These are phyloP conservation scores for Scaptomyza flava DNA, from an alignment of 2,888 invertebrate genomes.

Conservation along the genomic window DNA sequence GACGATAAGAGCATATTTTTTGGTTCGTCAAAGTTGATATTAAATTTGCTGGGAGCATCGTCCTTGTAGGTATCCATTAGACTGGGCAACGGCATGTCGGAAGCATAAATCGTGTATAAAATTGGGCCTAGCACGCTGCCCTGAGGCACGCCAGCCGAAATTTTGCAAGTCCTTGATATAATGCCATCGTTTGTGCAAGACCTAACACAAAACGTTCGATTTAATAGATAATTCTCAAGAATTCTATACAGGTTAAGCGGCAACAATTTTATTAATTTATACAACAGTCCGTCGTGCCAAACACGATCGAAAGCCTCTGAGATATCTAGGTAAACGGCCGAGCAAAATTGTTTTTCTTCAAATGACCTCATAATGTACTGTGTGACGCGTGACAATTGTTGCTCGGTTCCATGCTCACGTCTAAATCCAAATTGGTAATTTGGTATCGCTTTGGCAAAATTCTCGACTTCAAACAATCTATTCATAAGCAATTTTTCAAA, in stretches of 20 bases:
- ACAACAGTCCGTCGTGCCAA: not conserved
- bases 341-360: not conserved
- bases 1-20: not conserved
- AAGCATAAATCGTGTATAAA: too few species aligned
- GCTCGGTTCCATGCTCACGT: not conserved
- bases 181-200: too few species aligned
- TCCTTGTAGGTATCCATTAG: too few species aligned
- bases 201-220: too few species aligned
- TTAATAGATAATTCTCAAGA: too few species aligned
- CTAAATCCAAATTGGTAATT: not conserved
- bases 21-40: too few species aligned
- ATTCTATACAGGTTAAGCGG: not conserved
- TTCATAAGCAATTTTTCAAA: not conserved
- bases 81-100: too few species aligned
- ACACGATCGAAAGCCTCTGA: not conserved
- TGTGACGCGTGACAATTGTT: not conserved
- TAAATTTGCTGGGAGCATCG: too few species aligned
- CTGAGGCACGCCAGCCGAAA: too few species aligned
- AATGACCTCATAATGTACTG: not conserved
- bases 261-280: not conserved
- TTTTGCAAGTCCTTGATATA: too few species aligned
- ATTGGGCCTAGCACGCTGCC: too few species aligned
- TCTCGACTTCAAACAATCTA: not conserved
- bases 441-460: not conserved
- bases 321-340: not conserved